Base-by-base conservation (phyloP, 2,113 vertebrate species). In the Sula dactylatra region DNA sequence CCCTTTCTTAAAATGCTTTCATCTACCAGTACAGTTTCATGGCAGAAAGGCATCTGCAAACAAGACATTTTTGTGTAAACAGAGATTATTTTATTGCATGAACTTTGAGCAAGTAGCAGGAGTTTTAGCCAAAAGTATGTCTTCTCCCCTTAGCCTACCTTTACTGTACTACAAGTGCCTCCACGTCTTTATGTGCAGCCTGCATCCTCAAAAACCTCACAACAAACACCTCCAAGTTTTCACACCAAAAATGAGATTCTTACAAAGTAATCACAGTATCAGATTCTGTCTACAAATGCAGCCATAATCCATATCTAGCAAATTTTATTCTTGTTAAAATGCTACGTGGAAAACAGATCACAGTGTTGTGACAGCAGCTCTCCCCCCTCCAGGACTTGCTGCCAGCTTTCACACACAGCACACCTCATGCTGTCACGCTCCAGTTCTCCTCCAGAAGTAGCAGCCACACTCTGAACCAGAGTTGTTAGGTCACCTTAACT, bases 321-420 rank as follows among this genome's bases (percentile, higher is more conserved):
- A 82, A 55, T n/a, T 36, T 8, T 84, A 36, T 49, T 45, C 52
- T 59, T 13, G 0, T 69, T 64, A 72, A 86, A 89, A 79, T 10
- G 31, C 36, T 20, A 21, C 0, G 0, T 9, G 27, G 65, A 74
- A 78, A 89, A 56, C 47, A 34, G 42, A 74, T 71, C 42, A 32
- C 27, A 21, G 29, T 5, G 52, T 18, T 2, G 0, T 10, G 52
- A 44, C 0, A 1, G 86, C 50, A 81, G 72, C 42, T 74, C 42
- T 90, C 49, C 15, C 6, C 45, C 3, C 10, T 17, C 44, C 31
- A 44, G 9, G 4, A 59, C 82, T 44, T 44, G 47, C 52, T 79
- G 49, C 49, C 73, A 65, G 66, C 61, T 87, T 74, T 29, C 70
- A 76, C 3, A 1, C 49, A 13, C 31, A 40, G 83, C 40, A 54